These are phyloP conservation scores for Tachysurus fulvidraco DNA, from an alignment of 2,113 vertebrate species.

Conservation along the genomic window DNA sequence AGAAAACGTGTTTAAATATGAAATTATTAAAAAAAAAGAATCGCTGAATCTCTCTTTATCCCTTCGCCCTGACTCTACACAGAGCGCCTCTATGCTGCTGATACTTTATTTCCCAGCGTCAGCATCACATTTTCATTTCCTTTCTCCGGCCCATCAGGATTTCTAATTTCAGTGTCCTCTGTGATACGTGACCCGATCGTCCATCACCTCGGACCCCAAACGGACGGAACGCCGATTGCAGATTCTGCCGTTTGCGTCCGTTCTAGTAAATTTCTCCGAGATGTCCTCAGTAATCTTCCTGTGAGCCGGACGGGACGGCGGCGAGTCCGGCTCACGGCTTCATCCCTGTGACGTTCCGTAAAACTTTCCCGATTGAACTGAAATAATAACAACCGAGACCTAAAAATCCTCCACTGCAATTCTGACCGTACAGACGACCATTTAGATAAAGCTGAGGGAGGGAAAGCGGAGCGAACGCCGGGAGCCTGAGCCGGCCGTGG, in stretches of 20 bases:
- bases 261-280: not conserved
- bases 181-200: not conserved
- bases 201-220: not conserved
- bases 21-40: no score
- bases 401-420: constrained; percentile 17
- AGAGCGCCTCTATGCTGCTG: no score
- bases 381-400: constrained; percentile 1
- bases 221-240: not conserved
- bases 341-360: not conserved
- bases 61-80: no score
- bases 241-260: not conserved
- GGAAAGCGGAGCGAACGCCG: not conserved
- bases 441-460: constrained; percentile 17
- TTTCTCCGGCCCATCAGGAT: not conserved
- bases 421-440: not conserved
- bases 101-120: no score
- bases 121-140: not conserved
- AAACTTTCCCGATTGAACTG: not conserved
- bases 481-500: not conserved
- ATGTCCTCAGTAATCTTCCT: not conserved
- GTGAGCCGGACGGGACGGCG: not conserved
- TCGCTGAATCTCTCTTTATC: no score
- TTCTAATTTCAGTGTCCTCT: not conserved
- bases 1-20: no score
- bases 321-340: not conserved